Evolutionary conservation across 1,140 invertebrate genomes (phyloP), one percentile per base, ranked within the genome.

Genomic region (Berghia stephanieae): DNA sequence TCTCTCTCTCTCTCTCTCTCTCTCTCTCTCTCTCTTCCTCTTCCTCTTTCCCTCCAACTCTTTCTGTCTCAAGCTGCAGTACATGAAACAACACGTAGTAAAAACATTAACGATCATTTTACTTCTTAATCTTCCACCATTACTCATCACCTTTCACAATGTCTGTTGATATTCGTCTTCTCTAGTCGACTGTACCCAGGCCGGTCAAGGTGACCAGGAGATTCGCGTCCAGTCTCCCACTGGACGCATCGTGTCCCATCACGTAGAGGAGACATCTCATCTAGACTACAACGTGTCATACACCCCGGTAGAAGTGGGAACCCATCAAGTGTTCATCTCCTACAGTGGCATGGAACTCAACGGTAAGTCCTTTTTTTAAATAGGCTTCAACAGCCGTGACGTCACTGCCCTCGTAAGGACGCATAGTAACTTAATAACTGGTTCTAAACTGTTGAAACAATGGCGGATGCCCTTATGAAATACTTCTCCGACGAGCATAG

Each of bases 181-280:
- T 91, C 40, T 88, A 95, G 96, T 98, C 68, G 94, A 95, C 84
- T 93, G 94, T 72, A 93, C 93, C 79, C 94, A 96, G 80, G 95
- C 96, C 57, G 96, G 97, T 16, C 92, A 94, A 76, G 96, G 96
- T 1, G 95, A 98, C 80, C 89, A 98, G 73, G 95, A 97, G 84
- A 94, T 98, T 0, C 93, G 94, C 66, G 94, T 97, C 3, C 94
- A 94, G 43, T 95, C 95, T 82, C 97, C 97, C 2, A 92, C 94
- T n/a, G 95, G 96, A 27, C 93, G 95, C 83, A 94, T 94, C 79
- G 88, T 98, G 40, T 94, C 95, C 0, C 91, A 97, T 1, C 93
- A 96, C n/a, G 87, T 91, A 86, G 79, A 89, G 3, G 86, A 88
- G 80, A 90, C 83, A 85, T 88, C 86, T 27, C 91, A 92, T 85